Percentiles rank a stretch among this genome's conserved stretches.
These are phyloP conservation scores for Trichogramma pretiosum DNA, from an alignment of 1,140 invertebrate species.

Conservation along the genomic window DNA sequence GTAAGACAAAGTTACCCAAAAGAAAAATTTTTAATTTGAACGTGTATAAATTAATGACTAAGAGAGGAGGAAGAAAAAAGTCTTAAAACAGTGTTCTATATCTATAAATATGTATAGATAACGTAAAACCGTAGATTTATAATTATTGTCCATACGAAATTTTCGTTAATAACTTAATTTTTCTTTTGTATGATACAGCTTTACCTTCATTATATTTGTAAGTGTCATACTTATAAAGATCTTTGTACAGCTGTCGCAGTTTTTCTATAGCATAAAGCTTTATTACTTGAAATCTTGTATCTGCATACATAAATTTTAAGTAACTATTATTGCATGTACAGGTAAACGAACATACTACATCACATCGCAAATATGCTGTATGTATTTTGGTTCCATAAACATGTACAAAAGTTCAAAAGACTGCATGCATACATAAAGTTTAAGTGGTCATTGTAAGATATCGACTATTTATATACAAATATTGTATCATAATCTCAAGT, in stretches of 20 bases:
- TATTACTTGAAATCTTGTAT: no score
- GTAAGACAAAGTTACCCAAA: slow-evolving; percentile 21
- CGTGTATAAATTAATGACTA: slow-evolving; percentile 19
- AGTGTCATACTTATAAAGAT: no score
- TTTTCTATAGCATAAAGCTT: no score
- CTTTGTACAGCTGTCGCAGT: no score
- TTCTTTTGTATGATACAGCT: no score
- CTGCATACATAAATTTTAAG: no score
- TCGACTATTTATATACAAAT: slow-evolving; percentile 41
- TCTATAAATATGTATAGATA: no score
- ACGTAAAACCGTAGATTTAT: no score
- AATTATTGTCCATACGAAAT: no score
- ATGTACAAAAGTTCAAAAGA: slow-evolving; percentile 41
- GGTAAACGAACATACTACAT: slow-evolving; percentile 28
- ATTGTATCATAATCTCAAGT: slow-evolving; percentile 42
- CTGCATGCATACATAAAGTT: slow-evolving; percentile 32
- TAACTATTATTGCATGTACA: slow-evolving; percentile 27
- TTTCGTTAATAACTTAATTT: no score
- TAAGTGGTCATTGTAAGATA: slow-evolving; percentile 41
- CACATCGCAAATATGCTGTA: slow-evolving; percentile 33
- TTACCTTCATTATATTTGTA: no score
- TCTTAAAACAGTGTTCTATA: no score
- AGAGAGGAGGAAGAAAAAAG: slow-evolving; percentile 17
- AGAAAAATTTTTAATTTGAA: slow-evolving; percentile 36
- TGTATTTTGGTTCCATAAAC: slow-evolving; percentile 40